These are phyloP conservation scores for Stegodyphus mimosarum DNA, from an alignment of 1,140 invertebrate genomes.

Conservation along the genomic window DNA sequence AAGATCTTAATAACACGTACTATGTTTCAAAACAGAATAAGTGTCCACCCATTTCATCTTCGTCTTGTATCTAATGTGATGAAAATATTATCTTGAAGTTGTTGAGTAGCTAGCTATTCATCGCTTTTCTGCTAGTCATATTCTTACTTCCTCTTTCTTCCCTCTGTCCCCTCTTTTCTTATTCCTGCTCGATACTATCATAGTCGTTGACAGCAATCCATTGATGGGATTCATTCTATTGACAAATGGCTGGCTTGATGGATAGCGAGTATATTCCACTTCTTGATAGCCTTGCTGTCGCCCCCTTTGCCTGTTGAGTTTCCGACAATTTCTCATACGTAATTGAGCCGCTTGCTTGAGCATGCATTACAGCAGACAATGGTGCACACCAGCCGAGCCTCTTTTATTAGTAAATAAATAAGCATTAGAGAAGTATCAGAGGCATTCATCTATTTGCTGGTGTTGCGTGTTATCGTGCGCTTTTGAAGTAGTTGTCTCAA, in stretches of 20 bases:
- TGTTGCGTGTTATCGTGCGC: background rate
- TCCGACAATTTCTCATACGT: background rate
- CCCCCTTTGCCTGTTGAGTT: background rate
- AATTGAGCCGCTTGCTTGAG: background rate
- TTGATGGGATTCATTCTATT: constrained; percentile 39
- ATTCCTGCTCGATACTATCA: constrained; percentile 22
- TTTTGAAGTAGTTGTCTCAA: background rate
- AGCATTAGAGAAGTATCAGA: background rate
- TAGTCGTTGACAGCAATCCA: constrained; percentile 19
- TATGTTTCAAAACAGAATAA: too few species aligned
- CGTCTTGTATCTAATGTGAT: too few species aligned
- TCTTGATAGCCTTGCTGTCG: background rate
- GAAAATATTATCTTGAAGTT: too few species aligned
- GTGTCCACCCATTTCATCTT: too few species aligned
- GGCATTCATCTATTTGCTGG: background rate
- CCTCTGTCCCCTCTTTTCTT: background rate
- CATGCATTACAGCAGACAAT: background rate
- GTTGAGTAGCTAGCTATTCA: too few species aligned
- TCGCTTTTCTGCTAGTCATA: background rate
- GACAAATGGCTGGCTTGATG: constrained; percentile 47
- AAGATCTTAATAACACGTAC: too few species aligned
- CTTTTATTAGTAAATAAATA: background rate
- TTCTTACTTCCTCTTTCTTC: background rate
- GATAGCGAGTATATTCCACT: constrained; percentile 18
- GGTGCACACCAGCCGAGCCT: background rate